Base-by-base conservation (phyloP, 2,888 invertebrate genomes). In the Dynastes hyllus region DNA sequence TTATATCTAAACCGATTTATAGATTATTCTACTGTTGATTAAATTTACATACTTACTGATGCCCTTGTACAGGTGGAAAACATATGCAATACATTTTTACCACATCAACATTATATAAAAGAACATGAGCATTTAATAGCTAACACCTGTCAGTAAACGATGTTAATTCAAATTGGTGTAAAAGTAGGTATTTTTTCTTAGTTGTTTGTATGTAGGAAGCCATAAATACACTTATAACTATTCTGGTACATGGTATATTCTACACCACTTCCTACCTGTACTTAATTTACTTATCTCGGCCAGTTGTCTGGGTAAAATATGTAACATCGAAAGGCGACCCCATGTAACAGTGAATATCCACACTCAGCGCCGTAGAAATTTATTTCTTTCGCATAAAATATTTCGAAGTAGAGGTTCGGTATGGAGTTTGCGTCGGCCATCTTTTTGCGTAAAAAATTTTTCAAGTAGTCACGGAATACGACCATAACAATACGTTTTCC, bases 401-500 rank as follows among this genome's bases (percentile, higher is more conserved):
- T 63, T 76, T 76, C 32, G 63, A 45, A 22, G 76, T 65, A 32
- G 58, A 32, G 16, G 45, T 69, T 69, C 71, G 55, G 58, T 55
- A 58, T 58, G 37, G 37, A 22, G 58, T 73, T 58, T 58, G 58
- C 13, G 76, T 63, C 76, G 67, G 76, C 79, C 76, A 79, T 79
- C 61, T 77, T n/a, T n/a, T n/a, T n/a, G n/a, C n/a, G n/a, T n/a
- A n/a, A n/a, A n/a, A n/a, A n/a, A n/a, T n/a, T n/a, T n/a, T n/a
- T n/a, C n/a, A n/a, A 76, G 32, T 40, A 79, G 83, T 83, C 83
- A 83, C 83, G 83, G 78, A 69, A 83, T 81, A 66, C 80, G 69
- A 65, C 82, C 81, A 83, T 83, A 82, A 82, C 81, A 81, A 81
- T 82, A 81, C 81, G 73, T 83, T 83, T 81, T 81, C 81, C 82